Base-by-base conservation (phyloP, 2,888 invertebrate species). In the Nymphalis polychloros region DNA sequence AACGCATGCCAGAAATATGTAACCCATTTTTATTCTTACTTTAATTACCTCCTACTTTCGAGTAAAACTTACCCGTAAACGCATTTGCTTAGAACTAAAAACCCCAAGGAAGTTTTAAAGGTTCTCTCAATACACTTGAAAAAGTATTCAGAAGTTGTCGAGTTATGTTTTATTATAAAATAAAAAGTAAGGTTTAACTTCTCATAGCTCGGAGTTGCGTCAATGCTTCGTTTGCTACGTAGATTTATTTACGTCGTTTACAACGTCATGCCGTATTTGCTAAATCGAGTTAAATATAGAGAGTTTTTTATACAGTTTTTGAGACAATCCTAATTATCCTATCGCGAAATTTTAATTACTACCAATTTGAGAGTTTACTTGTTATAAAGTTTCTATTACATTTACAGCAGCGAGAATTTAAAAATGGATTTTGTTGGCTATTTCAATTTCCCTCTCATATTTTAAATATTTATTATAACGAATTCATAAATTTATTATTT, bases 261-360 rank as follows among this genome's bases (percentile, higher is more conserved):
- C 63, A 47, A 60, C 59, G 63, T 68, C 52, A 64, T 41, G 31
- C 46, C 52, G 63, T 59, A 60, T 59, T 68, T 63, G 64, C 59
- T 53, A 60, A 60, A 68, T 60, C 53, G 59, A 52, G 63, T 63
- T 48, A 46, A 52, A 16, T 23, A 52, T 20, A 53, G n/a, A 31
- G 50, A 20, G 19, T 46, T 47, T 52, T 27, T 64, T 13, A 47
- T 59, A 59, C 55, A 50, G 61, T 61, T 64, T 60, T 23, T 6
- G 52, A 64, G 53, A 55, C 17, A 55, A 27, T n/a, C n/a, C 27
- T n/a, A 17, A 17, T 55, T 55, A 31, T 31, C n/a, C n/a, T 17
- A 52, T 55, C 16, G 17, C 53, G 6, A 53, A 53, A 31, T 55
- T 55, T 55, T 55, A 55, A 55, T 31, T 55, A 31, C n/a, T 55